Evolutionary conservation across 1,140 invertebrate genomes (phyloP).

Genomic region (Zaprionus vittiger): DNA sequence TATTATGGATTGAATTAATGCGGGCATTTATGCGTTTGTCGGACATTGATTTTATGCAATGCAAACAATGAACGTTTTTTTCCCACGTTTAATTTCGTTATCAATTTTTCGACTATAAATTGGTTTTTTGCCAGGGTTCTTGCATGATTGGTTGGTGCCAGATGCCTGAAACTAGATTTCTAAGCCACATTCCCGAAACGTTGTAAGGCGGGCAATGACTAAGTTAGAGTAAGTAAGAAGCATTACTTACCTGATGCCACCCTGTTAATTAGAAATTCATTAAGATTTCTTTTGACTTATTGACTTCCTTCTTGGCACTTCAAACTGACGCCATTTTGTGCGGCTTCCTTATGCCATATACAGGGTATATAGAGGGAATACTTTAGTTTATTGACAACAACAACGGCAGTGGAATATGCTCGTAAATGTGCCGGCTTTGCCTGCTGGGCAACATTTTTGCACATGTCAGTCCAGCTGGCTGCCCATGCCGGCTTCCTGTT

Average conservation of each 20-base stretch:
- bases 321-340: background rate
- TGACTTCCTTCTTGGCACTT: background rate
- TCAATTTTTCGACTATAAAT: constrained; percentile 2
- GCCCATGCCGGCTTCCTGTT: constrained; percentile 37
- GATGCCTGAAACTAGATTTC: background rate
- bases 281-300: background rate
- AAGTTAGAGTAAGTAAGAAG: background rate
- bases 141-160: background rate
- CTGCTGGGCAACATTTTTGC: constrained; percentile 33
- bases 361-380: constrained; percentile 17
- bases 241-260: background rate
- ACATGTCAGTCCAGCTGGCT: constrained; percentile 34
- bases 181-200: background rate
- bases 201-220: background rate
- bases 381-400: constrained; percentile 37
- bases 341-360: background rate
- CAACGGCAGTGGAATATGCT: constrained; percentile 2
- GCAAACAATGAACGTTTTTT: background rate
- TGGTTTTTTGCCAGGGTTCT: background rate
- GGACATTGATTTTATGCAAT: constrained; percentile 29
- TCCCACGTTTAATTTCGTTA: constrained; percentile 8
- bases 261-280: background rate
- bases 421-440: constrained; percentile 18
- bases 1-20: constrained; percentile 62
- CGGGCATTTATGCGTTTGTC: constrained; percentile 37